phyloP scores from a whole-genome alignment of 2,888 invertebrate genomes.

The Napeogenes inachia region DNA sequence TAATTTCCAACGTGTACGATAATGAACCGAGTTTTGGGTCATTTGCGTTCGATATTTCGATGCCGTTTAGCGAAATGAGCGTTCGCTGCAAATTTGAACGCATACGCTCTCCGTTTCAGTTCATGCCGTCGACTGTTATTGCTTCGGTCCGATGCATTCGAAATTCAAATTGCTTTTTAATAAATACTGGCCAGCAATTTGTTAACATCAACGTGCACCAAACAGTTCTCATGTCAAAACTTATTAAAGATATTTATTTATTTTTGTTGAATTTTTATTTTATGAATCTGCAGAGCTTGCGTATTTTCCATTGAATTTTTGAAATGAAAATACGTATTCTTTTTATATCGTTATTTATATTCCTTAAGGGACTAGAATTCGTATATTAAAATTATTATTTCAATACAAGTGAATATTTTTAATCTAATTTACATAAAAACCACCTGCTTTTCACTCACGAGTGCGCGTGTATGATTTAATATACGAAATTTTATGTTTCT shows the following conservation, averaged over 20 bases:
- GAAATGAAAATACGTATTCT: no score
- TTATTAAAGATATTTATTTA: slow-evolving; percentile 4
- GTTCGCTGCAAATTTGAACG: slow-evolving; percentile 48
- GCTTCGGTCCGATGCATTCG: slow-evolving; percentile 20
- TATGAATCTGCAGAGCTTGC: not conserved
- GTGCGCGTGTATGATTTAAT: slow-evolving; percentile 15
- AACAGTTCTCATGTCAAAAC: slow-evolving; percentile 2
- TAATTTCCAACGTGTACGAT: slow-evolving; percentile 61
- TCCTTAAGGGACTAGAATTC: not conserved
- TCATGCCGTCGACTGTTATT: slow-evolving; percentile 16
- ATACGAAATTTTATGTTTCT: slow-evolving; percentile 8
- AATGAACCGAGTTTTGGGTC: slow-evolving; percentile 58
- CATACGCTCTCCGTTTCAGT: slow-evolving; percentile 27
- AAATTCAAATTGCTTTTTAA: slow-evolving; percentile 21
- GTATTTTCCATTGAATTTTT: no score
- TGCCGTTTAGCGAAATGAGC: slow-evolving; percentile 51
- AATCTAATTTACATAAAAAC: slow-evolving; percentile 14
- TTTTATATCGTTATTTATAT: no score
- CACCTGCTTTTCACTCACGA: slow-evolving; percentile 8
- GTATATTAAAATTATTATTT: slow-evolving; percentile 2
- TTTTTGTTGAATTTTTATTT: not conserved
- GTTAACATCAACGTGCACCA: slow-evolving; percentile 9
- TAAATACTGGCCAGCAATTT: slow-evolving; percentile 17
- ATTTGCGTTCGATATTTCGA: slow-evolving; percentile 53
- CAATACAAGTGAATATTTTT: slow-evolving; percentile 13